Evolutionary conservation across 2,797 vertebrate genomes (phyloP).

Genomic region (Halcyon badia): DNA sequence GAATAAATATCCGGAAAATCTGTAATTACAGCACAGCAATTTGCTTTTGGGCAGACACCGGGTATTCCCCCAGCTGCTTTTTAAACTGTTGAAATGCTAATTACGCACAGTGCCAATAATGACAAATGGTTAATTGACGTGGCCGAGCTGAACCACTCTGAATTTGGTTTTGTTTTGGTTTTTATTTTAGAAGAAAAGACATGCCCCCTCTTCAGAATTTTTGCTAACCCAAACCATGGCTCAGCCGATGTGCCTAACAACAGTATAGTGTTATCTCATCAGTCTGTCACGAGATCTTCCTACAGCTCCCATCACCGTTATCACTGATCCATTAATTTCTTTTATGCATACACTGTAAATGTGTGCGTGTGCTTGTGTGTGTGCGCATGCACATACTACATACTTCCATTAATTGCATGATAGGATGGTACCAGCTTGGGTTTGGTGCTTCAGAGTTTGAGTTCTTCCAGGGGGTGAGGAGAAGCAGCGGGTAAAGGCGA

Average conservation of each 20-base stretch:
- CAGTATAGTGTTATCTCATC: conserved; percentile 34
- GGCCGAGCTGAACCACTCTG: conserved; percentile 17
- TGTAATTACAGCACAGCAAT: conserved; percentile 41
- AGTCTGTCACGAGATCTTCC: conserved; percentile 42
- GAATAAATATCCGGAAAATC: conserved; percentile 39
- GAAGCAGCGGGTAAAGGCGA: neutral
- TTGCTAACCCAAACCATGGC: conserved; percentile 18
- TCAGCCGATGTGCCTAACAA: conserved; percentile 47
- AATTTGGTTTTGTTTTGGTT: neutral
- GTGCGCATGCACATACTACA: conserved; percentile 66
- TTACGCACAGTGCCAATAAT: conserved; percentile 55
- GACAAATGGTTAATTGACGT: conserved; percentile 29
- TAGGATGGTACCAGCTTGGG: conserved; percentile 64
- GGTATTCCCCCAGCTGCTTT: conserved; percentile 65
- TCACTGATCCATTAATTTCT: conserved; percentile 72
- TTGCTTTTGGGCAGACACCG: conserved; percentile 58
- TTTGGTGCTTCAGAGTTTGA: conserved; percentile 50
- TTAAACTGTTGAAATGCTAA: conserved; percentile 51
- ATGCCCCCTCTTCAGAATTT: neutral
- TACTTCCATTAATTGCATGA: conserved; percentile 66
- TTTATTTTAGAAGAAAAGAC: conserved; percentile 8
- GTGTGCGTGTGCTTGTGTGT: conserved; percentile 17
- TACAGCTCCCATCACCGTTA: conserved; percentile 60
- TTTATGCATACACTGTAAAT: conserved; percentile 65
- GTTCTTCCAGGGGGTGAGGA: conserved; percentile 24